Evolutionary conservation across 2,113 vertebrate genomes (phyloP).

Genomic region (Ochotona curzoniae): DNA sequence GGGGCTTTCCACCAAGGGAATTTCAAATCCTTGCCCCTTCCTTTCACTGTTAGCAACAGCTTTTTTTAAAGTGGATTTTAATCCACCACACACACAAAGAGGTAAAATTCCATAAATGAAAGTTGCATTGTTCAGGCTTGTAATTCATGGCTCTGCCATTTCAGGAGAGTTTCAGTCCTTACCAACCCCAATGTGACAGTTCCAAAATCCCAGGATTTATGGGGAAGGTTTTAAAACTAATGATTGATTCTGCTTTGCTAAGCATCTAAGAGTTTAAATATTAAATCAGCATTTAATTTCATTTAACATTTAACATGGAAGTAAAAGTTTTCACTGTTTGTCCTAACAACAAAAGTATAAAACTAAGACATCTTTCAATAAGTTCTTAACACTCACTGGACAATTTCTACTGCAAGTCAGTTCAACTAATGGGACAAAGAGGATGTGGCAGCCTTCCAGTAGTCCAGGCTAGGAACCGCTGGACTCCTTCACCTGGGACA

Average conservation of each 20-base stretch:
- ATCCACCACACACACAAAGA: not conserved
- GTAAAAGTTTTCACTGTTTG: constrained; percentile 71
- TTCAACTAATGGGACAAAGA: constrained; percentile 91
- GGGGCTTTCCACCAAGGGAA: not conserved
- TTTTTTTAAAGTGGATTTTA: not conserved
- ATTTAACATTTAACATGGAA: constrained; percentile 77
- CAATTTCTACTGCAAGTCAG: constrained; percentile 88
- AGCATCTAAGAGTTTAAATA: constrained; percentile 61
- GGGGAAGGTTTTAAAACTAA: constrained; percentile 72
- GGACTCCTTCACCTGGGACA: constrained; percentile 95
- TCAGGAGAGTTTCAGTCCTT: not conserved
- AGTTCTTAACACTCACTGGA: constrained; percentile 91
- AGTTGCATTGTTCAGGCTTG: not conserved
- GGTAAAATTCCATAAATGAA: not conserved
- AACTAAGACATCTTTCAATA: constrained; percentile 87
- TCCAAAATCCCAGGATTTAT: constrained; percentile 84
- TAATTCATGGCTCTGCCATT: not conserved
- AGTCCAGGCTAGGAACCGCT: constrained; percentile 98
- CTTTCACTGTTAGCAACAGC: not conserved
- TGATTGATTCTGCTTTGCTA: constrained; percentile 68
- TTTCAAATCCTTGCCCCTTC: not conserved
- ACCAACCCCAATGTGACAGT: constrained; percentile 66
- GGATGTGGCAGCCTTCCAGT: constrained; percentile 96
- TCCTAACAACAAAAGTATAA: constrained; percentile 84
- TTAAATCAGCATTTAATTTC: constrained; percentile 66